These are phyloP conservation scores for Drymonia ruficornis DNA, from an alignment of 2,888 invertebrate species.

Conservation along the genomic window DNA sequence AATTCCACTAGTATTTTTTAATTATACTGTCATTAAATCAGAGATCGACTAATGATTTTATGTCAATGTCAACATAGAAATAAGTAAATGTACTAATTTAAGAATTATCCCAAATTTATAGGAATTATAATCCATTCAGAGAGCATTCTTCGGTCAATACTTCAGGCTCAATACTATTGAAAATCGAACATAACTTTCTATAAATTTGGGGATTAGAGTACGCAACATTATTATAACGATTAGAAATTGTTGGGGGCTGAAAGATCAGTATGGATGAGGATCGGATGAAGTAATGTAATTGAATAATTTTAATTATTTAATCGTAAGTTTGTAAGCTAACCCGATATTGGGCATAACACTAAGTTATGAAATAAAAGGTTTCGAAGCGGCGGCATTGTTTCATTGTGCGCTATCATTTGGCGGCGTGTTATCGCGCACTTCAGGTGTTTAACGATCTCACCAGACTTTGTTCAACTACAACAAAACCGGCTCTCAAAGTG, in stretches of 20 bases:
- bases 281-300: constrained; percentile 26
- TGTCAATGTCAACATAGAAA: constrained; percentile 7
- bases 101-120: constrained; percentile 9
- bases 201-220: background rate
- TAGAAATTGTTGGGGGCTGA: background rate
- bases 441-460: constrained; percentile 20
- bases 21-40: background rate
- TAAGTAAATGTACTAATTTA: constrained; percentile 16
- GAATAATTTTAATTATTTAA: constrained; percentile 25
- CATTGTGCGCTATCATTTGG: constrained; percentile 29
- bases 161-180: too few species aligned
- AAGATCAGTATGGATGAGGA: constrained; percentile 21
- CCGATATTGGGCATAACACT: constrained; percentile 29
- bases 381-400: constrained; percentile 35
- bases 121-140: too few species aligned
- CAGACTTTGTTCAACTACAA: constrained; percentile 19
- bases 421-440: constrained; percentile 24
- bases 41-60: background rate
- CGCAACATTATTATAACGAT: background rate
- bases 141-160: too few species aligned
- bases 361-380: constrained; percentile 50
- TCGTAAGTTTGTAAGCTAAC: constrained; percentile 19
- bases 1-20: background rate
- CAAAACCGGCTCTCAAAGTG: constrained; percentile 8
- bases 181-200: too few species aligned